These are phyloP conservation scores for Microctonus aethiopoides DNA, from an alignment of 2,888 invertebrate species.

Conservation along the genomic window DNA sequence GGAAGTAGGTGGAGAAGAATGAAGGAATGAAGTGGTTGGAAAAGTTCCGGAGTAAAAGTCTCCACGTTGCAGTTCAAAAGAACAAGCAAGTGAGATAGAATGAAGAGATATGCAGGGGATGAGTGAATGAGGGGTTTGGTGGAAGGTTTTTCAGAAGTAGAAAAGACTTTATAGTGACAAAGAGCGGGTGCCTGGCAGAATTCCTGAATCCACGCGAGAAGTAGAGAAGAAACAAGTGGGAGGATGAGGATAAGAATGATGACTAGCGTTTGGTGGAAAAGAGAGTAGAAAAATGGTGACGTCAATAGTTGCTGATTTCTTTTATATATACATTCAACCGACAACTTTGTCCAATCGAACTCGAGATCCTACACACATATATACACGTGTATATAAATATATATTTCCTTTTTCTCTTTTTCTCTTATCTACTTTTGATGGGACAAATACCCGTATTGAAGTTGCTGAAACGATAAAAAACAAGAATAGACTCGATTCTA, in stretches of 20 bases:
- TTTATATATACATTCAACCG: constrained; percentile 25
- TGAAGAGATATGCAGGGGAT: background rate
- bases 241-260: constrained; percentile 6
- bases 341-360: constrained; percentile 3
- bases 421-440: constrained; percentile 4
- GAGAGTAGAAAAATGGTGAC: constrained; percentile 3
- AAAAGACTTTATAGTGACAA: constrained; percentile 41
- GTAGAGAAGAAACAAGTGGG: constrained; percentile 1
- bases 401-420: constrained; percentile 26
- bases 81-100: constrained; percentile 30
- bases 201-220: background rate
- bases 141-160: constrained; percentile 30
- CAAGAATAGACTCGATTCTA: background rate
- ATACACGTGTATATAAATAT: constrained; percentile 44
- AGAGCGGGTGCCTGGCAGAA: constrained; percentile 32
- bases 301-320: constrained; percentile 44
- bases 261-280: background rate
- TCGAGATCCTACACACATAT: constrained; percentile 36
- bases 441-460: constrained; percentile 29
- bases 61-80: constrained; percentile 42
- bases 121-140: constrained; percentile 8
- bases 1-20: background rate
- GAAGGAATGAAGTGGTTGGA: constrained; percentile 18
- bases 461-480: constrained; percentile 24
- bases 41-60: constrained; percentile 27